Evolutionary conservation across 1,140 invertebrate species (phyloP), one percentile per base, ranked within the genome.

Genomic region (Pogonomyrmex barbatus): DNA sequence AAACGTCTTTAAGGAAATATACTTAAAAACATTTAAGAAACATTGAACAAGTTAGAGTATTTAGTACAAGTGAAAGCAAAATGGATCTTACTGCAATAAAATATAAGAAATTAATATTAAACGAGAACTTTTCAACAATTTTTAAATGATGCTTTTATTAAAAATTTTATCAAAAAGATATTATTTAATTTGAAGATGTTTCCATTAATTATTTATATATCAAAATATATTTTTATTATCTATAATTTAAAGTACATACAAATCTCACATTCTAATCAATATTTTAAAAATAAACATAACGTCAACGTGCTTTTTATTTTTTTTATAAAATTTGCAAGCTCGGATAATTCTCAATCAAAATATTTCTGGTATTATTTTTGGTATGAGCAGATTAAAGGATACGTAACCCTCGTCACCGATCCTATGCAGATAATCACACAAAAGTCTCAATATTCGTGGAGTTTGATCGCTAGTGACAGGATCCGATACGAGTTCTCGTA

Each of bases 401-500:
- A 94, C 93, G 39, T 89, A 94, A 85, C 91, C 94, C 30, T 73
- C 14, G 12, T 76, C 17, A 60, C 39, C 82, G 47, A 85, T 67
- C 54, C 88, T 33, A n/a, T 24, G 33, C 33, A 92, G 68, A 77
- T 91, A 92, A 68, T 90, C 54, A 3, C 79, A 52, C 6, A 93
- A 50, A 4, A 93, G 86, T 63, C 81, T 76, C 45, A 68, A 87
- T 75, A 93, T 92, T 60, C 91, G 85, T 2, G 45, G 6, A 30
- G 62, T 62, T 24, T 86, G 88, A n/a, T 85, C 54, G 33, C 75
- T 78, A 6, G 87, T 91, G 30, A 91, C 58, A 12, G 91, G 81
- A 88, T 93, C 91, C 10, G 87, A 83, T n/a, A 93, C 87, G 42
- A 93, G 78, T 84, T 90, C 58, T 10, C 85, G 33, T 45, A 93